Evolutionary conservation across 1,140 invertebrate genomes (phyloP), one percentile per base, ranked within the genome.

Genomic region (Zaprionus ghesquierei): DNA sequence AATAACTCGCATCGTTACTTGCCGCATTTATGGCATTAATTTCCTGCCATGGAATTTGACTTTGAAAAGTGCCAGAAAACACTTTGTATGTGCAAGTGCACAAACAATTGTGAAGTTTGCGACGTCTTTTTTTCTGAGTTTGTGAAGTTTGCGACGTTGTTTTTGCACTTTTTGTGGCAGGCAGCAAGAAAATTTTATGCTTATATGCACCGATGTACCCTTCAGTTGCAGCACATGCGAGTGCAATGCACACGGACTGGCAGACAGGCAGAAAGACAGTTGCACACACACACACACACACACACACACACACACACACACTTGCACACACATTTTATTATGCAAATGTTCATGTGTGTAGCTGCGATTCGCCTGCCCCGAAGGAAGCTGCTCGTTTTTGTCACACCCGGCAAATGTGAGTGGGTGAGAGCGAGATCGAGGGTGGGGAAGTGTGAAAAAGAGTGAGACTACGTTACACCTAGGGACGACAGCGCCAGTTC

Each of bases 321-420:
- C 22, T n/a, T 31, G 44, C 41, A 35, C 53, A 31, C 49, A 50
- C 55, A 71, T 70, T 66, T 72, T 76, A 72, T 72, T 72, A 76
- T 76, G 73, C 73, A 76, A 76, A 76, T 76, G 70, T 38, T 9
- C 35, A 53, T 50, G 18, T 60, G 9, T 50, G 13, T 60, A 10
- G 41, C 41, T 51, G 33, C 59, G 46, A 60, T 60, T 69, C 56
- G 44, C 25, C 20, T 35, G 51, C 41, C 22, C 20, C 31, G 25
- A 25, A 6, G 60, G 29, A 46, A 63, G 29, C 68, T 56, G 60
- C 66, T 63, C 15, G 22, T 33, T 50, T 59, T 22, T 66, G 54
- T 66, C 55, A 35, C 56, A 29, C 65, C 2, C 56, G 15, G 18
- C 18, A 1, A 15, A 6, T n/a, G n/a, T 2, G 0, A 15, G n/a